These are phyloP conservation scores for Torymus auratus DNA, from an alignment of 2,888 invertebrate species.

Conservation along the genomic window DNA sequence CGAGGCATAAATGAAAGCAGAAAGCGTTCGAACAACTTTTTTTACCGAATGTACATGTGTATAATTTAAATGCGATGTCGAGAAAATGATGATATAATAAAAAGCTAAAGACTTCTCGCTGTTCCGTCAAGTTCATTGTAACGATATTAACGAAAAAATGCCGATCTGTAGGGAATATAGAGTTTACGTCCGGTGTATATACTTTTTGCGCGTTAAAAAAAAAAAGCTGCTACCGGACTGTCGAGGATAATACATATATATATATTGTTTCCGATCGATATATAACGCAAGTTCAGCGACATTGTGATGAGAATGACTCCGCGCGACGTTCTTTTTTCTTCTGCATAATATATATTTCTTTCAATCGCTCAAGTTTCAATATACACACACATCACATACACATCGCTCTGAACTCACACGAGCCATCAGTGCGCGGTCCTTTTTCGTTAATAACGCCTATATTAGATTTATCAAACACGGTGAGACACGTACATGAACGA, in stretches of 20 bases:
- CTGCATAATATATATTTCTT: background rate
- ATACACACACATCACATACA: background rate
- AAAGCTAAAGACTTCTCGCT: background rate
- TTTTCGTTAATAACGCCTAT: background rate
- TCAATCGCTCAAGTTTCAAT: background rate
- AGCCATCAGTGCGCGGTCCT: background rate
- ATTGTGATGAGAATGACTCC: conserved; percentile 36
- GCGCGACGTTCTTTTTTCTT: conserved; percentile 46
- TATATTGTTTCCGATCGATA: background rate
- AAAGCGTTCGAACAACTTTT: conserved; percentile 31
- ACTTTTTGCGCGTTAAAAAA: too few species aligned
- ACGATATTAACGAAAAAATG: too few species aligned
- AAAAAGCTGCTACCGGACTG: too few species aligned
- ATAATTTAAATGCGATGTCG: too few species aligned
- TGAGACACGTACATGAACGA: too few species aligned
- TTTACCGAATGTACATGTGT: conserved; percentile 4
- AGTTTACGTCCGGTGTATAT: too few species aligned
- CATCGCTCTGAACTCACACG: background rate
- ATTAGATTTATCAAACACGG: too few species aligned
- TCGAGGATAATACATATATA: too few species aligned
- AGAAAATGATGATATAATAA: conserved; percentile 2
- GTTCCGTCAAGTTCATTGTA: too few species aligned
- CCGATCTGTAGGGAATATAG: too few species aligned
- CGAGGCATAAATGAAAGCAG: background rate
- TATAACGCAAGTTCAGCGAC: background rate